A percentile compares a stretch with the other conserved stretches of the same genome.
phyloP scores from a whole-genome alignment of 2,797 vertebrate genomes.

The Botia almorhae region DNA sequence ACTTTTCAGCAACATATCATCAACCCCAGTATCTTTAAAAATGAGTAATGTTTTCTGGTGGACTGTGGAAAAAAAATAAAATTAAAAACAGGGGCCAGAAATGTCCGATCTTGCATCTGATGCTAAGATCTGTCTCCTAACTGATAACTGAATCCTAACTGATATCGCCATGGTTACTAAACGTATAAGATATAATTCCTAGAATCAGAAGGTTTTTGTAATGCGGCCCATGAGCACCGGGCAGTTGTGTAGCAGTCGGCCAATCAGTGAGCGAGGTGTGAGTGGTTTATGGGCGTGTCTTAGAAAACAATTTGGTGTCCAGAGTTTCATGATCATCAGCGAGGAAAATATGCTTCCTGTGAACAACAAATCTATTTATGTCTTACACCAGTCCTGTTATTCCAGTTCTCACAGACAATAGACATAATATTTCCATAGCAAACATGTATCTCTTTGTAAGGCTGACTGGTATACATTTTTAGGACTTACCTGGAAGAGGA shows the following conservation, averaged over 20 bases:
- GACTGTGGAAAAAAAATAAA: too few species aligned
- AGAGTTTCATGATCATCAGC: background rate
- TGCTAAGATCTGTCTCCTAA: too few species aligned
- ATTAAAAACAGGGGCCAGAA: too few species aligned
- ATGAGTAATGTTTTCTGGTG: too few species aligned
- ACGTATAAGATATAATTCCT: background rate
- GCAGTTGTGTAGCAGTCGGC: background rate
- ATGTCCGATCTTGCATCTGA: too few species aligned
- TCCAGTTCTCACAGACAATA: background rate
- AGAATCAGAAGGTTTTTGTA: background rate
- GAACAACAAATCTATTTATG: background rate
- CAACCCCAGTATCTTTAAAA: too few species aligned
- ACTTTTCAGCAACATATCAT: too few species aligned
- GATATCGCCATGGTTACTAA: background rate
- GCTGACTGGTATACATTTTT: background rate
- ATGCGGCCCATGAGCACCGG: background rate
- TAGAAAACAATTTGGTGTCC: background rate
- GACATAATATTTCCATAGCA: background rate
- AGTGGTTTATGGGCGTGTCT: background rate
- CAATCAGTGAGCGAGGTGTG: background rate
- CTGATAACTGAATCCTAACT: too few species aligned
- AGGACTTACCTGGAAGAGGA: constrained; percentile 88
- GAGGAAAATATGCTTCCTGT: background rate
- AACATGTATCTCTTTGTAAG: constrained; percentile 14
- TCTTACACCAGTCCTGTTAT: background rate